Evolutionary conservation across 2,797 vertebrate species (phyloP), one percentile per base, ranked within the genome.

Genomic region (Forpus xanthops): DNA sequence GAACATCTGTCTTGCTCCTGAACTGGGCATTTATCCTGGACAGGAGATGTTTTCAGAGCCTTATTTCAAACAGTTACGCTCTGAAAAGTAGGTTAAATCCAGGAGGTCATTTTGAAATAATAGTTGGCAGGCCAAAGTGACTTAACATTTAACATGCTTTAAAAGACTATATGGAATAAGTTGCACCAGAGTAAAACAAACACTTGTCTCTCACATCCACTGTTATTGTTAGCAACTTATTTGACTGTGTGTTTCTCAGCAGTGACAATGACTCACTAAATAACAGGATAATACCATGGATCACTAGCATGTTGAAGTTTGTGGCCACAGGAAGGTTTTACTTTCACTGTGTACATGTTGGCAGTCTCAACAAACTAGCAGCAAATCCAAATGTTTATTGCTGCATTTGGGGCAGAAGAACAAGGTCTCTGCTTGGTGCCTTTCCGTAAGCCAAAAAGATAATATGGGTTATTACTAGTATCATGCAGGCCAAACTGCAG

Each of bases 101-200:
- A 8, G 20, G 87, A 89, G 85, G 75, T 92, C 88, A 85, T 88
- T 86, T 74, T 87, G 55, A 85, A 91, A 81, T 45, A 83, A 65
- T 65, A 91, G 72, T 3, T 94, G 88, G 56, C 70, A 65, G 65
- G 37, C 82, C 72, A 18, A 53, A 94, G 68, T 4, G 2, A 55
- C 65, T 88, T 65, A 86, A 78, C 17, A 15, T 94, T 70, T 56
- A 87, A 35, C 39, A 18, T 65, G 58, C 31, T 89, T 80, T 87
- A 68, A 72, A 58, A 89, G 87, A 65, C 68, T 90, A 92, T 90
- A 72, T 93, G 96, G 96, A 91, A 81, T 42, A 83, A 96, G 84
- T 97, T 95, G 92, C 75, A 42, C 33, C 13, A 66, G 33, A 89
- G 42, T 92, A 90, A 97, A 94, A 67, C 86, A 96, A 96, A 93